These are phyloP conservation scores for Drusus annulatus DNA, from an alignment of 1,140 invertebrate species.

Conservation along the genomic window DNA sequence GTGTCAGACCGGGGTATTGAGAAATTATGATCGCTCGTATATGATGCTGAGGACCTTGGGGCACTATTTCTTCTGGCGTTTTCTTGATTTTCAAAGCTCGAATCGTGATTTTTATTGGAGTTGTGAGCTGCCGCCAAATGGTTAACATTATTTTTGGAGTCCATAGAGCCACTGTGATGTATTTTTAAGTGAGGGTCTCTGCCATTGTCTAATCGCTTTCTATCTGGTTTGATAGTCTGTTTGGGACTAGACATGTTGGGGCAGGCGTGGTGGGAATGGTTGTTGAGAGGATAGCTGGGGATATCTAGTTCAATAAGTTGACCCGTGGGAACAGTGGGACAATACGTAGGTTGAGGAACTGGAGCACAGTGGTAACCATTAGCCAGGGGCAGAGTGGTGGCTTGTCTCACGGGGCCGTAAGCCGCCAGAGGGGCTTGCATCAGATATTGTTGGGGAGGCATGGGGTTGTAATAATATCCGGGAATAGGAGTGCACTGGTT, in stretches of 20 bases:
- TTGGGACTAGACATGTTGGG: conserved; percentile 47
- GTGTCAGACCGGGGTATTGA: conserved; percentile 68
- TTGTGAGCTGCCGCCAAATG: background rate
- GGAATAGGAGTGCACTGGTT: conserved; percentile 61
- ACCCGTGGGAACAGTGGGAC: conserved; percentile 72
- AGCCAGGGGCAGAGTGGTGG: conserved; percentile 64
- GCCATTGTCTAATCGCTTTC: conserved; percentile 21
- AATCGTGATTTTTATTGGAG: conserved; percentile 41
- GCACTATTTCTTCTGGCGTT: conserved; percentile 64
- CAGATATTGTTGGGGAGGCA: conserved; percentile 66
- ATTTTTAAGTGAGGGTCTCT: conserved; percentile 27
- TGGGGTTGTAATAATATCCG: conserved; percentile 64
- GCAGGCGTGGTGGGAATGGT: conserved; percentile 30
- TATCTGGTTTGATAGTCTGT: conserved; percentile 37
- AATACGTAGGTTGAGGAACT: conserved; percentile 62
- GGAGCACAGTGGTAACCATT: conserved; percentile 65
- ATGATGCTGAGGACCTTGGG: conserved; percentile 59
- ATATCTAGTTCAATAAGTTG: conserved; percentile 82
- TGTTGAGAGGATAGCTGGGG: conserved; percentile 60
- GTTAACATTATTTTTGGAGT: conserved; percentile 58
- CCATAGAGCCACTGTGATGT: conserved; percentile 61
- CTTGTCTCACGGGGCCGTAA: conserved; percentile 67
- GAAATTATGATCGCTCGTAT: conserved; percentile 61
- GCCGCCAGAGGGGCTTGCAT: conserved; percentile 63
- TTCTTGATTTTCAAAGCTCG: conserved; percentile 58